phyloP scores from a whole-genome alignment of 2,888 invertebrate genomes.

The Volucella bombylans region DNA sequence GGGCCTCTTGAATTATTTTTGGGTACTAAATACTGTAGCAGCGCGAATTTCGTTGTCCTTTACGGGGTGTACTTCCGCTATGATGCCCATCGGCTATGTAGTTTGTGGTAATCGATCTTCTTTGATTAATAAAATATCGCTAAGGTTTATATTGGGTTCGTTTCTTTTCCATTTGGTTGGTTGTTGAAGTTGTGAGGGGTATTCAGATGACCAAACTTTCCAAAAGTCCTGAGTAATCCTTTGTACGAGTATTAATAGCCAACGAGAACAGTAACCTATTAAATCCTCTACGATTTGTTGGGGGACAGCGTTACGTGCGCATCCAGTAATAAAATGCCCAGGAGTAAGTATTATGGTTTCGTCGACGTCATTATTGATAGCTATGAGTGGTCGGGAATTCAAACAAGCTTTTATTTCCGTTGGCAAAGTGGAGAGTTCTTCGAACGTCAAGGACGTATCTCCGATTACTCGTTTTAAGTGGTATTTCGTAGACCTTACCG shows the following conservation, averaged over 20 bases:
- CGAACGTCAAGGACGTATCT: not conserved
- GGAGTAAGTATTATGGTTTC: too few relatives aligned
- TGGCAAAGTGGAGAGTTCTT: not conserved
- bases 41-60: constrained; percentile 6
- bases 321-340: too few relatives aligned
- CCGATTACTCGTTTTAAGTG: not conserved
- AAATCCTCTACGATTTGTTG: too few relatives aligned
- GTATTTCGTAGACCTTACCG: not conserved
- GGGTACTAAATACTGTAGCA: too few relatives aligned
- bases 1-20: not conserved
- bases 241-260: not conserved
- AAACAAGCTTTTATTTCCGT: too few relatives aligned
- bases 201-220: not conserved
- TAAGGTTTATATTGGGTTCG: not conserved
- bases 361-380: too few relatives aligned
- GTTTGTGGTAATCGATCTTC: not conserved
- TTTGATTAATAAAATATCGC: not conserved
- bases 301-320: too few relatives aligned
- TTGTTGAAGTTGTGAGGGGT: not conserved
- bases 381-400: too few relatives aligned
- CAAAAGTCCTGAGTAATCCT: not conserved
- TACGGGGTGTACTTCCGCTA: constrained; percentile 6
- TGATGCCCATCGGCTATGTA: constrained; percentile 37
- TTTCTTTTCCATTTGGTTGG: not conserved
- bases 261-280: not conserved